These are phyloP conservation scores for Terebella lapidaria DNA, from an alignment of 2,888 invertebrate genomes.

Conservation along the genomic window DNA sequence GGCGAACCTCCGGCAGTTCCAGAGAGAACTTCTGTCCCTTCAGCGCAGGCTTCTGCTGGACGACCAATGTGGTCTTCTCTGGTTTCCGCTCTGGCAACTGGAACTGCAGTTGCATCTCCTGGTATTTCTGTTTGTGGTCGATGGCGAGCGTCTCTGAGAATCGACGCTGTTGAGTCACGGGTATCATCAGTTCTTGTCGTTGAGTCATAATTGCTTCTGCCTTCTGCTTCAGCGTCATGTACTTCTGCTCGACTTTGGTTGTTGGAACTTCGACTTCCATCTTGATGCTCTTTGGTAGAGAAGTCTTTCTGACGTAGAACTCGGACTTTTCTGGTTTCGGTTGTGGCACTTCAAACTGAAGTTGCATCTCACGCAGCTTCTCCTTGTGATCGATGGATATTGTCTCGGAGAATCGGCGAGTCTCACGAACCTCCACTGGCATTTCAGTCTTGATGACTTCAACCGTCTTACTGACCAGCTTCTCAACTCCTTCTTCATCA, in stretches of 20 bases:
- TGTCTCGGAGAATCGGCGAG: constrained; percentile 27
- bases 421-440: constrained; percentile 25
- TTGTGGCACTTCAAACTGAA: constrained; percentile 19
- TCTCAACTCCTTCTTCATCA: constrained; percentile 22
- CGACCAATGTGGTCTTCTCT: constrained; percentile 12
- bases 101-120: constrained; percentile 35
- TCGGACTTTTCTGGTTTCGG: constrained; percentile 17
- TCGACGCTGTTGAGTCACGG: constrained; percentile 17
- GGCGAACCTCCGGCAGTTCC: constrained; percentile 13
- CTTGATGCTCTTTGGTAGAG: constrained; percentile 20
- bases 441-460: constrained; percentile 35
- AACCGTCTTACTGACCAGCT: constrained; percentile 35
- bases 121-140: constrained; percentile 23
- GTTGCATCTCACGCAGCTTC: constrained; percentile 15
- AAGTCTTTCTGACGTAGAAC: constrained; percentile 15
- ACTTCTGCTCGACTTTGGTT: constrained; percentile 11
- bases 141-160: constrained; percentile 25
- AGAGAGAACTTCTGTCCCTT: constrained; percentile 19
- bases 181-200: constrained; percentile 21
- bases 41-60: constrained; percentile 17
- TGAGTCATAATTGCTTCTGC: constrained; percentile 22
- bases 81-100: constrained; percentile 21
- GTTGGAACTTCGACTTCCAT: constrained; percentile 25
- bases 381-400: constrained; percentile 26
- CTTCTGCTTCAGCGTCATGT: constrained; percentile 16